phyloP scores from a whole-genome alignment of 2,888 invertebrate genomes.

The Drosophila mulleri region DNA sequence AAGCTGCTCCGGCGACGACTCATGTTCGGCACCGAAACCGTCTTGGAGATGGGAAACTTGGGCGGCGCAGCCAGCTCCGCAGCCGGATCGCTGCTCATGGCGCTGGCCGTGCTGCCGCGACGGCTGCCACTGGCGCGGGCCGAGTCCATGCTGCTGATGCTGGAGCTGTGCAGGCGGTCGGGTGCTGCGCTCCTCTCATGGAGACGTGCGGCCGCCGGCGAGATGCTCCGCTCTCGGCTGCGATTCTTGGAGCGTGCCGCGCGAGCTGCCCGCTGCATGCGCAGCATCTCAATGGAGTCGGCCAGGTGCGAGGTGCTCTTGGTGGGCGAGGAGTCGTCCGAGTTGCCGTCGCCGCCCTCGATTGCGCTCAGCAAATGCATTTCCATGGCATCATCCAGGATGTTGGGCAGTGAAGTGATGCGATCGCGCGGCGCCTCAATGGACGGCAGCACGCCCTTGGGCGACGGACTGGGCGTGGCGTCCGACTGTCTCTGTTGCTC shows the following conservation, averaged over 20 bases:
- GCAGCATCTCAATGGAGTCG: conserved; percentile 78
- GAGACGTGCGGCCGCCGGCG: conserved; percentile 54
- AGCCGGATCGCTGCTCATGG: conserved; percentile 39
- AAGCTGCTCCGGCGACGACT: conserved; percentile 77
- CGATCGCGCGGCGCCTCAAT: conserved; percentile 63
- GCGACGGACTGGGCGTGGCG: conserved; percentile 13
- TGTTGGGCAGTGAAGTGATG: conserved; percentile 64
- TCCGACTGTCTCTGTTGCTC: background rate
- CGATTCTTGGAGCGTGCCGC: conserved; percentile 61
- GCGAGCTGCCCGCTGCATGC: conserved; percentile 73
- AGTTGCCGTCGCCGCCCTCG: conserved; percentile 1
- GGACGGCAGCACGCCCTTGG: conserved; percentile 38
- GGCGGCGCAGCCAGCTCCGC: conserved; percentile 51
- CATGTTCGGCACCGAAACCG: conserved; percentile 77
- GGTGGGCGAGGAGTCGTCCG: conserved; percentile 50
- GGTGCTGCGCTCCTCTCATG: conserved; percentile 78
- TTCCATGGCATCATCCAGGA: conserved; percentile 71
- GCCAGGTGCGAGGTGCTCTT: conserved; percentile 60
- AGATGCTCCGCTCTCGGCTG: conserved; percentile 70
- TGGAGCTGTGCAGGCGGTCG: conserved; percentile 77
- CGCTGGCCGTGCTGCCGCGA: conserved; percentile 75
- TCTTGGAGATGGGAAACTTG: conserved; percentile 82
- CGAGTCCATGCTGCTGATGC: conserved; percentile 78
- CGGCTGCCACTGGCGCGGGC: conserved; percentile 60
- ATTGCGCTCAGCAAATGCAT: conserved; percentile 45